Conservation (phyloP, 2,113 vertebrate genomes). For the Labeo catla region DNA sequence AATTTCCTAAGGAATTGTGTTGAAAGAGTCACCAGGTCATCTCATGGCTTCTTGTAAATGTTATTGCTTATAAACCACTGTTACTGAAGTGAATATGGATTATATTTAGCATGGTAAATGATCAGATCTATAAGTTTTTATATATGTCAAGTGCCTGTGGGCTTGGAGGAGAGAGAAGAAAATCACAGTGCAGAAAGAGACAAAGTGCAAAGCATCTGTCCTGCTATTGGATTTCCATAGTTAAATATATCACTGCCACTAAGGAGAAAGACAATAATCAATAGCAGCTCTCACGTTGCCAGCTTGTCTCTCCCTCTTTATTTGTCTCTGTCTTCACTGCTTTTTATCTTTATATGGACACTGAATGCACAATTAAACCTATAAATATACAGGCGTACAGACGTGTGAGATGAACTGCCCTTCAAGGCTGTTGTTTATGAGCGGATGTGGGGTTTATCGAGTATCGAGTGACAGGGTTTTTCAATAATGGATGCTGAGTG, state of each 20-base stretch:
- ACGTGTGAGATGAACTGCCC: conserved; percentile 36
- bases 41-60: not conserved
- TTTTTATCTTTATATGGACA: not conserved
- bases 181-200: not conserved
- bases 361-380: not conserved
- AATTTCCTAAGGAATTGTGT: not conserved
- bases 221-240: conserved; percentile 43
- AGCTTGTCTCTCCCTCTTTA: not conserved
- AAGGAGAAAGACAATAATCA: conserved; percentile 28
- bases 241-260: conserved; percentile 52
- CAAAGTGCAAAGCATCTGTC: conserved; percentile 27
- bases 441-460: conserved; percentile 37
- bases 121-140: not conserved
- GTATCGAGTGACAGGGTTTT: conserved; percentile 50
- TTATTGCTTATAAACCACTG: not conserved
- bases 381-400: not conserved
- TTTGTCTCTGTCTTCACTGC: not conserved
- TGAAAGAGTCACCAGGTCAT: not conserved
- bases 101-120: not conserved
- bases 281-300: not conserved
- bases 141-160: not conserved
- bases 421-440: conserved; percentile 41
- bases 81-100: not conserved
- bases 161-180: not conserved
- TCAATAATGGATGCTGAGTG: conserved; percentile 53